phyloP scores from a whole-genome alignment of 2,113 vertebrate species.

The Lampris incognitus region DNA sequence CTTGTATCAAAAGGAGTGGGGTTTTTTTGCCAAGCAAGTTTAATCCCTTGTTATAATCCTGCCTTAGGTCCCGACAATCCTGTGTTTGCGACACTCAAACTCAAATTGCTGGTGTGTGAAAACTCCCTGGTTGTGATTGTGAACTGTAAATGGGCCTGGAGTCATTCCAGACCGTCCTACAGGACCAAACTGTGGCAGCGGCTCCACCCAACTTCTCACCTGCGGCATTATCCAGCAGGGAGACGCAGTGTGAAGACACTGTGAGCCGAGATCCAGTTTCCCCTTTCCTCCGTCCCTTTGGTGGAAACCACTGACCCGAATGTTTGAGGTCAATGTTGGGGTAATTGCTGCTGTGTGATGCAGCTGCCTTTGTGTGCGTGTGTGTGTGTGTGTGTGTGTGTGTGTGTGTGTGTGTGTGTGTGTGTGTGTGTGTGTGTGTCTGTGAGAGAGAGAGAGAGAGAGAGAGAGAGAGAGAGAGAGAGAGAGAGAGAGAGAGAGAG shows the following conservation, averaged over 20 bases:
- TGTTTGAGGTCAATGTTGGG: slow-evolving; percentile 75
- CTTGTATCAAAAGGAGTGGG: too few species aligned
- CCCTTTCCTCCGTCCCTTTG: slow-evolving; percentile 75
- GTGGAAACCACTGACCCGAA: slow-evolving; percentile 77
- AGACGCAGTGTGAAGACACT: slow-evolving; percentile 69
- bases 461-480: too few species aligned
- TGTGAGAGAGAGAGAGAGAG: too few species aligned
- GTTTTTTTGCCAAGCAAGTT: too few species aligned
- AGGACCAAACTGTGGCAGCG: slow-evolving; percentile 59
- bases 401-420: slow-evolving; percentile 3
- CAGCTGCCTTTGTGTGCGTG: slow-evolving; percentile 65
- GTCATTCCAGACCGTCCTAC: slow-evolving; percentile 41
- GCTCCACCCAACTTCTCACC: slow-evolving; percentile 76
- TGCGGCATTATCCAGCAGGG: slow-evolving; percentile 68
- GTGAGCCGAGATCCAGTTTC: slow-evolving; percentile 73
- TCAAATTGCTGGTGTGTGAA: too few species aligned
- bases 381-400: slow-evolving; percentile 11
- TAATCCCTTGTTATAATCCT: too few species aligned
- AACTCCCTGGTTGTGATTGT: neutral
- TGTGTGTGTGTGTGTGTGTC: too few species aligned
- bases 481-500: too few species aligned
- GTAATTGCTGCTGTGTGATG: slow-evolving; percentile 70
- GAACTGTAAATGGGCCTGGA: slow-evolving; percentile 8
- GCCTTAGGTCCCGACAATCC: too few species aligned
- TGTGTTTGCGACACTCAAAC: too few species aligned